A percentile compares a stretch with the other conserved stretches of the same genome.
Conservation (phyloP, 2,113 vertebrate genomes). For the Albula glossodonta region DNA sequence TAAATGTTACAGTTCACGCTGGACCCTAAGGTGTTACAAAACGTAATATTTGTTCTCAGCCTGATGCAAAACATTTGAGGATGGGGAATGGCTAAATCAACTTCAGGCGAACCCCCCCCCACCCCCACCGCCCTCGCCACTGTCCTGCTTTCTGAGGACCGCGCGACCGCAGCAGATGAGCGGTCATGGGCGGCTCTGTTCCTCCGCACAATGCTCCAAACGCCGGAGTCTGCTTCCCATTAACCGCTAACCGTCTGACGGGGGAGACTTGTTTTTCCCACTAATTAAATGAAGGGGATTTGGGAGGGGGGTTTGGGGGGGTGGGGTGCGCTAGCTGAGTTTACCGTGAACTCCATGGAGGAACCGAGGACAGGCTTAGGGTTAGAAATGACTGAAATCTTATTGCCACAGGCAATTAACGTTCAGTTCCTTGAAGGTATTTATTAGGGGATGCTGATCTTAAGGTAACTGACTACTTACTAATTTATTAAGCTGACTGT, state of each 20-base stretch:
- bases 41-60: neutral
- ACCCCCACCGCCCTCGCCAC: neutral
- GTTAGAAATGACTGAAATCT: neutral
- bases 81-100: too few species aligned
- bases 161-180: conserved; percentile 31
- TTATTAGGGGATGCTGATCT: neutral
- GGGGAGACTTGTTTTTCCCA: conserved; percentile 3
- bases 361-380: neutral
- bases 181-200: neutral
- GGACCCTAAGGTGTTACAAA: neutral
- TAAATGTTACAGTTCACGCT: neutral
- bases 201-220: neutral
- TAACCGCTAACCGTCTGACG: neutral
- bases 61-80: neutral
- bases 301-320: too few species aligned
- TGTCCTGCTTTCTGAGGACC: conserved; percentile 26
- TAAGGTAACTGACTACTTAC: too few species aligned
- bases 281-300: neutral
- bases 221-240: conserved; percentile 17
- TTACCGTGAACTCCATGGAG: neutral
- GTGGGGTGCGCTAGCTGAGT: neutral
- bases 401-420: neutral
- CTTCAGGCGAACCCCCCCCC: neutral
- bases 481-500: too few species aligned
- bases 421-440: neutral